Evolutionary conservation across 2,888 invertebrate genomes (phyloP).

Genomic region (Galeruca laticollis): DNA sequence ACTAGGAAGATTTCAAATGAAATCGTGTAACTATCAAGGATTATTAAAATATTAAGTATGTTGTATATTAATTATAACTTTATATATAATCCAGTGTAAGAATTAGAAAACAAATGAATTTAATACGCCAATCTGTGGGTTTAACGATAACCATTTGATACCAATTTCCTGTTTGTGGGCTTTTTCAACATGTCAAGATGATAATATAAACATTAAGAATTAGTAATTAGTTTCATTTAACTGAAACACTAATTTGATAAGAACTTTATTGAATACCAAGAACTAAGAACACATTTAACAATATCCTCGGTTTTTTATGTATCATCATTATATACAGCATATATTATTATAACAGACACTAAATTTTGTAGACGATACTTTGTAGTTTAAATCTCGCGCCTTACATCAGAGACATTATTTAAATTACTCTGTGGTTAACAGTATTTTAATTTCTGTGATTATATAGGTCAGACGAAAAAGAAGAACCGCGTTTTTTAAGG

Average conservation of each 20-base stretch:
- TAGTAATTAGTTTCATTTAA: constrained; percentile 28
- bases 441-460: no score
- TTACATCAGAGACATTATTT: no score
- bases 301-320: not conserved
- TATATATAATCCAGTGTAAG: not conserved
- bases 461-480: no score
- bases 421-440: no score
- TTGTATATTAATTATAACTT: no score
- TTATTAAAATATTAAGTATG: no score
- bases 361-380: no score
- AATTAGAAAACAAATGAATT: constrained; percentile 14
- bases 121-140: constrained; percentile 33
- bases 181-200: constrained; percentile 32
- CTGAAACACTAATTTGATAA: constrained; percentile 10
- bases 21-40: no score
- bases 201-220: constrained; percentile 32
- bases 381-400: no score
- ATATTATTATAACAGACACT: no score
- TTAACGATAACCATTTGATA: constrained; percentile 27
- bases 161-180: constrained; percentile 34
- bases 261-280: not conserved
- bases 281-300: not conserved
- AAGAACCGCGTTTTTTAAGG: no score
- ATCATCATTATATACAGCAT: not conserved
- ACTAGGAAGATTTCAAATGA: no score